Evolutionary conservation across 2,113 vertebrate genomes (phyloP), one percentile per base, ranked within the genome.

Genomic region (Forbesichthys papilliferus): DNA sequence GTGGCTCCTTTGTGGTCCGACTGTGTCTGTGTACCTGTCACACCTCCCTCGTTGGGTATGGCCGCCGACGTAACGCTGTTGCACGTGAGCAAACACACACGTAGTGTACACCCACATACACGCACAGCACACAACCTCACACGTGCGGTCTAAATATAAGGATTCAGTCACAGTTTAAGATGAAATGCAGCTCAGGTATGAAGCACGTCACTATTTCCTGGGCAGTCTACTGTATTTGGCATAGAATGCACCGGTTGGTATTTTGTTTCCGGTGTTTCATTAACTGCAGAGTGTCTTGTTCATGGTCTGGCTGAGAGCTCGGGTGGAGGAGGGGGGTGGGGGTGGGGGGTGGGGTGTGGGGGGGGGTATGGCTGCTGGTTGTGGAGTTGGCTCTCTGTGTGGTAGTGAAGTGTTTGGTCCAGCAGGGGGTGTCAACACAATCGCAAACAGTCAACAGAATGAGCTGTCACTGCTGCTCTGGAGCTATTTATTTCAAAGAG

Each of bases 381-480:
- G 68, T 59, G 4, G 71, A 75, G 70, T 59, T 66, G 48, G 62
- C 69, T 75, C 62, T 65, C 49, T 5, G 49, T 67, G 79, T 64
- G 78, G 92, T 74, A 90, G 89, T 92, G 86, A 75, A 82, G 82
- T 75, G 76, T 78, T 86, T 61, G 75, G 90, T 84, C 90, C 91
- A 93, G 90, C 88, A 92, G 91, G 91, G 89, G 92, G 92, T 90
- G 90, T 92, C 83, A 83, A 88, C 81, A 90, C 89, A 91, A 88
- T 92, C 90, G 85, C 70, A 84, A 87, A 83, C 81, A 79, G 80
- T 84, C 79, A 70, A 42, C 56, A 65, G 66, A 88, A 82, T 75
- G 71, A 89, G 75, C 79, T 76, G 73, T 84, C 86, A 64, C 67
- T 72, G 82, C 80, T 72, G 79, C 86, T 78, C 77, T 66, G 72